Evolutionary conservation across 2,888 invertebrate genomes (phyloP).

Genomic region (Xestia ashworthii): DNA sequence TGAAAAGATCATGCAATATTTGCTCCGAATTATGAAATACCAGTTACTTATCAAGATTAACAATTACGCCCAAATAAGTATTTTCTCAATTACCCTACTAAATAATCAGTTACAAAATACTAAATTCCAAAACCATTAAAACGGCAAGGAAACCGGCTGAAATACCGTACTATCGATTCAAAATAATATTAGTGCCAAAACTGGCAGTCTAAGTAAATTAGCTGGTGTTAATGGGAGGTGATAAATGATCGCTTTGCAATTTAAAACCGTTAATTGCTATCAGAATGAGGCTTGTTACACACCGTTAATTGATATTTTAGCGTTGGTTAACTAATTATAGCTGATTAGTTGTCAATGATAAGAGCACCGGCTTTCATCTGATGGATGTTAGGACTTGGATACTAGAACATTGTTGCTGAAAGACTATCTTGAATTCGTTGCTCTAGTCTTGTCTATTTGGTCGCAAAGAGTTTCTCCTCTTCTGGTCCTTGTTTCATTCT

Average conservation of each 20-base stretch:
- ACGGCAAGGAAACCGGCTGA: conserved; percentile 23
- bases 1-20: neutral
- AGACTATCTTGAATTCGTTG: neutral
- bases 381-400: neutral
- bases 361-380: neutral
- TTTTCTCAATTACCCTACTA: conserved; percentile 14
- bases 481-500: neutral
- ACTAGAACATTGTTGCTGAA: neutral
- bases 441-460: too few species aligned
- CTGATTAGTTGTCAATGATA: conserved; percentile 6
- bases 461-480: too few species aligned
- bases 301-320: conserved; percentile 25
- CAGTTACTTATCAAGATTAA: neutral
- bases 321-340: conserved; percentile 20
- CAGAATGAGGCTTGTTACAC: conserved; percentile 40
- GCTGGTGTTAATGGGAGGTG: conserved; percentile 39
- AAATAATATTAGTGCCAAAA: conserved; percentile 46
- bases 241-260: conserved; percentile 47
- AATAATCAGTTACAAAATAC: conserved; percentile 31
- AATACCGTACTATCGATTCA: conserved; percentile 38
- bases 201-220: conserved; percentile 32
- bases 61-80: conserved; percentile 30
- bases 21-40: neutral
- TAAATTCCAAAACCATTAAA: conserved; percentile 10
- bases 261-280: conserved; percentile 45